Evolutionary conservation across 2,888 invertebrate species (phyloP), one percentile per base, ranked within the genome.

Genomic region (Drosophila planitibia): DNA sequence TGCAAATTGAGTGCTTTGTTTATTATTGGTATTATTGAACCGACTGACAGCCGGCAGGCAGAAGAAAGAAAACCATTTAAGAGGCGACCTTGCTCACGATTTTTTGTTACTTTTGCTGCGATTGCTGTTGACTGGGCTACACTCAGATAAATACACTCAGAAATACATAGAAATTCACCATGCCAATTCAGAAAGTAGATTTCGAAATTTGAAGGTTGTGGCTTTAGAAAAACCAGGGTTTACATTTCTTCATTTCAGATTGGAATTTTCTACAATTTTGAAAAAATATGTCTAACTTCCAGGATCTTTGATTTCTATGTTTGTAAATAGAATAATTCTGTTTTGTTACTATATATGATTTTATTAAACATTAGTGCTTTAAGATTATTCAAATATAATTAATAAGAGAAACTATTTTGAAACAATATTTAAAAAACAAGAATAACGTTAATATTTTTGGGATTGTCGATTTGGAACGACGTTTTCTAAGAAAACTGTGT

Each of bases 21-120:
- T 47, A 35, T 19, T 66, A 41, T 37, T 22, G 12, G 39, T 33
- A 12, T 57, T 58, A 47, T 70, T 30, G 9, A 37, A 52, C 64
- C 52, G 61, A 33, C 54, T 51, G 64, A 54, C 64, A 75, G 59
- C 30, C 61, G 62, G 35, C 35, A 47, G 47, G 41, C 47, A 76
- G 75, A 67, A 79, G 81, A 79, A 81, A 78, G 81, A 81, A 47
- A 65, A 60, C 77, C 59, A 69, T 67, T 74, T 74, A 22, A 58
- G 49, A 69, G 51, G 25, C 79, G 82, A 82, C 81, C 83, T 81
- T 81, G 81, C 55, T 52, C 78, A 68, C 79, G 81, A 68, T 67
- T 82, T 67, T 60, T 60, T 41, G 19, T 53, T 39, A 22, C 28
- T 41, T 30, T 51, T 66, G 58, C 32, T 37, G 30, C 22, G 32